Conservation (phyloP, 2,888 invertebrate genomes). For the Eudemis profundana region DNA sequence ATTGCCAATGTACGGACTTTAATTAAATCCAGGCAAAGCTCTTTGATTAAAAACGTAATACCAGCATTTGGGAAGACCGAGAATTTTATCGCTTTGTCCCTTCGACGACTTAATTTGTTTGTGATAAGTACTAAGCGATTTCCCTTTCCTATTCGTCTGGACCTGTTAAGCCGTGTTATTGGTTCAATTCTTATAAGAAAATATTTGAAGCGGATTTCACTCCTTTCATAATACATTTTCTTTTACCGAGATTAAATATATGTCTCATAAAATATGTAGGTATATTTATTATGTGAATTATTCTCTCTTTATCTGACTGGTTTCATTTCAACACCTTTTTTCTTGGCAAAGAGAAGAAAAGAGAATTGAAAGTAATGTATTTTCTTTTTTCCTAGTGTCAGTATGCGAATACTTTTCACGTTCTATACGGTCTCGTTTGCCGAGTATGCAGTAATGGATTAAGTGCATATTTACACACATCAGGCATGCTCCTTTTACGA, state of each 20-base stretch:
- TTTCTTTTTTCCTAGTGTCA: background rate
- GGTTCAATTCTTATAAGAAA: no score
- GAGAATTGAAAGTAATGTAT: background rate
- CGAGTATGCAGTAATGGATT: conserved; percentile 53
- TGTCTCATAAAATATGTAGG: no score
- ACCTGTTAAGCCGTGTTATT: background rate
- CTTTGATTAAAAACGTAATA: conserved; percentile 67
- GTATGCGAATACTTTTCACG: background rate
- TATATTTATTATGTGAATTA: no score
- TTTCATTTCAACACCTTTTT: no score
- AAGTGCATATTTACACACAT: conserved; percentile 63
- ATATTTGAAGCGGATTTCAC: no score
- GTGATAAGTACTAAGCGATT: background rate
- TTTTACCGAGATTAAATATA: no score
- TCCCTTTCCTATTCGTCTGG: background rate
- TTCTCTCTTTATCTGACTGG: no score
- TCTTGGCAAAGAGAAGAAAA: no score
- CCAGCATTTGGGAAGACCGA: conserved; percentile 13
- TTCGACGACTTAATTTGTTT: conserved; percentile 16
- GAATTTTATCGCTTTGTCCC: conserved; percentile 24
- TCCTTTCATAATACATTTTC: no score
- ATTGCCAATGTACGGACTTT: conserved; percentile 72
- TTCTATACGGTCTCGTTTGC: conserved; percentile 52
- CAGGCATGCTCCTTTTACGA: conserved; percentile 57
- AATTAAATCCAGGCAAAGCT: conserved; percentile 71